A percentile compares a stretch with the other conserved stretches of the same genome.
These are phyloP conservation scores for Graptemys geographica DNA, from an alignment of 2,797 vertebrate species.

Conservation along the genomic window DNA sequence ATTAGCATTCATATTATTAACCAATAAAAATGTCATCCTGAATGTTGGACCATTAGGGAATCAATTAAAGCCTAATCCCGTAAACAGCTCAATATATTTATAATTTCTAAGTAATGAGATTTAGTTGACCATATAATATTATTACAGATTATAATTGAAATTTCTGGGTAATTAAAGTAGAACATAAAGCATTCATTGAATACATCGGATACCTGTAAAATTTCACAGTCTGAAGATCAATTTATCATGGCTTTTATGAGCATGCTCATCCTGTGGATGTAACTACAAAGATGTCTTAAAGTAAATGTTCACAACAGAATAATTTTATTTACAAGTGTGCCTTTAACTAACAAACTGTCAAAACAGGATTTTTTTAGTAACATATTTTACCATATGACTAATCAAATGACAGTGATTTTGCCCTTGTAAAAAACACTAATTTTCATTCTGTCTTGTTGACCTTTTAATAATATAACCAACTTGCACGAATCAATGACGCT, in stretches of 20 bases:
- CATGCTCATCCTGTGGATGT: neutral
- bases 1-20: slow-evolving; percentile 25
- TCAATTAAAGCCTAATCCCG: slow-evolving; percentile 56
- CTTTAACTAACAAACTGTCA: neutral
- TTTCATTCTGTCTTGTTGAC: neutral
- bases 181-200: neutral
- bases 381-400: neutral
- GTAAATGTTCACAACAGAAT: neutral
- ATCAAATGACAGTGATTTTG: neutral
- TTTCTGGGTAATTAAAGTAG: slow-evolving; percentile 44
- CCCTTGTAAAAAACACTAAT: neutral
- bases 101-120: slow-evolving; percentile 44
- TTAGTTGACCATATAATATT: slow-evolving; percentile 27
- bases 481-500: neutral
- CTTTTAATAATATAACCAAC: neutral
- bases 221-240: neutral
- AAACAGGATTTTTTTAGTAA: neutral
- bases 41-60: slow-evolving; percentile 21
- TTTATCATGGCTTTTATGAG: neutral
- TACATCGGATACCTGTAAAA: neutral
- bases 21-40: slow-evolving; percentile 54
- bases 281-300: neutral
- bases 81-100: slow-evolving; percentile 17
- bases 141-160: neutral
- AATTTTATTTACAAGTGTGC: neutral